Conservation (phyloP, 2,888 invertebrate genomes). For the Trypoxylon attenuatum region DNA sequence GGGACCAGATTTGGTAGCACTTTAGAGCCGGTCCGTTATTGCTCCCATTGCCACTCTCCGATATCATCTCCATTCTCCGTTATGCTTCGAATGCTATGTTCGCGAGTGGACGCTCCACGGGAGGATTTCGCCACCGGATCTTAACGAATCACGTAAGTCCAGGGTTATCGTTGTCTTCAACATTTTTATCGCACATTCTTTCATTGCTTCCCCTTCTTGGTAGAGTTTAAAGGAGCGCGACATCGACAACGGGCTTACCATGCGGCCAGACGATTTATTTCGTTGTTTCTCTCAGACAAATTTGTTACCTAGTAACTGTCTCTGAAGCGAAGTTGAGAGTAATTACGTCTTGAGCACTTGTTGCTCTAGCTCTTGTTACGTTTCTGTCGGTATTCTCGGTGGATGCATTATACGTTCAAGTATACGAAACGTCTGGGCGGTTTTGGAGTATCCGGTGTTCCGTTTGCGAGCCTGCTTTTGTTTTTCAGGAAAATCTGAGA, state of each 20-base stretch:
- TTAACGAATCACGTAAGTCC: too few relatives aligned
- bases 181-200: too few relatives aligned
- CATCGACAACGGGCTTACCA: slow-evolving; percentile 13
- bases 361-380: slow-evolving; percentile 55
- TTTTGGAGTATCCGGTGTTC: too few relatives aligned
- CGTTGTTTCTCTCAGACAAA: slow-evolving; percentile 35
- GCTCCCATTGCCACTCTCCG: neutral
- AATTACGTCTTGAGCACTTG: slow-evolving; percentile 55
- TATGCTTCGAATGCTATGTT: too few relatives aligned
- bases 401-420: slow-evolving; percentile 29
- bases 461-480: too few relatives aligned
- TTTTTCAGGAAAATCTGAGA: too few relatives aligned
- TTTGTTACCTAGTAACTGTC: slow-evolving; percentile 45
- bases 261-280: slow-evolving; percentile 42
- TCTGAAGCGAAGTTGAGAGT: slow-evolving; percentile 45
- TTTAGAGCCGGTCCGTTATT: neutral
- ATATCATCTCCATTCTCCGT: neutral
- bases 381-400: slow-evolving; percentile 36
- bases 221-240: too few relatives aligned
- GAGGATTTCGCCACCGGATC: too few relatives aligned
- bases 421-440: too few relatives aligned
- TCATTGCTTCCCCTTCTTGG: too few relatives aligned
- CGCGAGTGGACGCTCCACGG: too few relatives aligned
- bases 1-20: neutral
- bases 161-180: too few relatives aligned